Evolutionary conservation across 2,113 vertebrate genomes (phyloP), one percentile per base, ranked within the genome.

Genomic region (Macroglossus sobrinus): DNA sequence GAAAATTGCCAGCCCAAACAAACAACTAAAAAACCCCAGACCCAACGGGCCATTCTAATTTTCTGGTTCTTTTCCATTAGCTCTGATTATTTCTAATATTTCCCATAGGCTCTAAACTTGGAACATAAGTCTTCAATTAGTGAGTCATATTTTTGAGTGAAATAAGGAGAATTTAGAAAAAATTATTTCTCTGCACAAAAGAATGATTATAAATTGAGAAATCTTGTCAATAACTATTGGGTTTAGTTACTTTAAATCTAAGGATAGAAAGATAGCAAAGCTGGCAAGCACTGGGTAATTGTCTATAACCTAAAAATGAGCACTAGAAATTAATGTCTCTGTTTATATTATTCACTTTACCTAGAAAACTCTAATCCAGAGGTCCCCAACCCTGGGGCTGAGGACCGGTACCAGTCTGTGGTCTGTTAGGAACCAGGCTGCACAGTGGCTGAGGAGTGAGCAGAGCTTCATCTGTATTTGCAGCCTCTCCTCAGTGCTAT

Each of bases 51-150:
- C 86, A 74, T 47, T 47, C 55, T 69, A 47, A 45, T 89, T 43
- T 84, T 81, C 43, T 87, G 63, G 71, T 57, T 89, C 9, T 95
- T n/a, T n/a, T n/a, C n/a, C n/a, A n/a, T n/a, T n/a, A n/a, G n/a
- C n/a, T n/a, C n/a, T n/a, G n/a, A n/a, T n/a, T n/a, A n/a, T n/a
- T n/a, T n/a, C n/a, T 13, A 68, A 13, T 68, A 68, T 47, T 93
- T 76, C 87, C 22, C 45, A 76, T 74, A 78, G 76, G 3, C 26
- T 75, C 4, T 45, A 53, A 47, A 71, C 13, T 22, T 18, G 35
- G 64, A 26, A 91, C 18, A 66, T 22, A 74, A 71, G 21, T 75
- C 47, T n/a, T 72, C 15, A 89, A 59, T 84, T 89, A 94, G 24
- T 75, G 5, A 61, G n/a, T 76, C 13, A 14, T 5, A 30, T 69